Evolutionary conservation across 2,888 invertebrate species (phyloP), one percentile per base, ranked within the genome.

Genomic region (Tromatobia lineatoria): DNA sequence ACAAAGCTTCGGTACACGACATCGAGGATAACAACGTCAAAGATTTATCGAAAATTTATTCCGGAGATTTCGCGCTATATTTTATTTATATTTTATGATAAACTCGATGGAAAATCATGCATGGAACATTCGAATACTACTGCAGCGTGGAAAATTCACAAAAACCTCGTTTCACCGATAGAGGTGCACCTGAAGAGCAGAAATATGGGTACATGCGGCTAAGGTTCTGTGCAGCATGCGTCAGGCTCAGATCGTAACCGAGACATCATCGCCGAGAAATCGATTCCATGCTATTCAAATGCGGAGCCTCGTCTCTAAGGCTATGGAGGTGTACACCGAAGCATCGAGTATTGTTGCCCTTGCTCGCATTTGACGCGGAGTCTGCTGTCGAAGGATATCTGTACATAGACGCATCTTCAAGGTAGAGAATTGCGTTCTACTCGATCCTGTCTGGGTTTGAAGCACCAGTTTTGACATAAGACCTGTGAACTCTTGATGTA

Each of bases 241-340:
- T 76, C 75, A 76, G 34, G 29, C 25, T 61, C 69, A 38, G 47
- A 47, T 64, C 69, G 50, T 34, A 61, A 10, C 29, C 64, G 70
- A 38, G 70, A 64, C 75, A 71, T 79, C 70, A 79, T 79, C 79
- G 57, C 47, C 38, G 18, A 57, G 69, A 59, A 80, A 83, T 80
- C 83, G 82, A 82, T 82, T 79, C 45, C 20, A 42, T 54, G 42
- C 57, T n/a, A 78, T 78, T 64, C 61, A 29, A 78, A 78, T 64
- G 61, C 78, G 71, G 10, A 13, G 52, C 64, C 64, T 50, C 75
- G 64, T 50, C 38, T 50, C 75, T 10, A 20, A 61, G 25, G 34
- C 25, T 61, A n/a, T 18, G 61, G 29, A 34, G 23, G 15, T 3
- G 34, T 70, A 64, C 75, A 64, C 50, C 20, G 64, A 64, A 50